Evolutionary conservation across 2,888 invertebrate genomes (phyloP).

Genomic region (Margaritifera margaritifera): DNA sequence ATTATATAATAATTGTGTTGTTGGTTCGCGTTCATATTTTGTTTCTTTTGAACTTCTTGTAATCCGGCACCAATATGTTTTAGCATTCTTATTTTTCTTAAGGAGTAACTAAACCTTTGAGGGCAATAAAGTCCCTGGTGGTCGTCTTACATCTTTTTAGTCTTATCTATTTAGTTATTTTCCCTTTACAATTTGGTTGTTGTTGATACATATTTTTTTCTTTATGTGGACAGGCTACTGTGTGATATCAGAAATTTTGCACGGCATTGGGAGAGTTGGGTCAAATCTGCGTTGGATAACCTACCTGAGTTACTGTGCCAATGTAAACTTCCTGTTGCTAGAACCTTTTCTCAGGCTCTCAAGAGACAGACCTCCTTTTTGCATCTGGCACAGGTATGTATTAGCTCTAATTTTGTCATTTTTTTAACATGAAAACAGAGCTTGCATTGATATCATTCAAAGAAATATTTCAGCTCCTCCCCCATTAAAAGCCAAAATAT

Average conservation of each 20-base stretch:
- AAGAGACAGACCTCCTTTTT: constrained; percentile 72
- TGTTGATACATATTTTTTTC: background rate
- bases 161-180: background rate
- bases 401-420: background rate
- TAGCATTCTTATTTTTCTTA: too few species aligned
- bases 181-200: background rate
- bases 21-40: too few species aligned
- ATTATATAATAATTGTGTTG: too few species aligned
- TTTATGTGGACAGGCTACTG: constrained; percentile 57
- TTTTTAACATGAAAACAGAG: too few species aligned
- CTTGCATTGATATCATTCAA: too few species aligned
- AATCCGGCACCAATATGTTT: too few species aligned
- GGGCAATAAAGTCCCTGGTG: too few species aligned
- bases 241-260: constrained; percentile 72
- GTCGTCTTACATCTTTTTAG: background rate
- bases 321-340: constrained; percentile 67
- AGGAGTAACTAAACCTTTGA: too few species aligned
- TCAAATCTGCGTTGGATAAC: constrained; percentile 69
- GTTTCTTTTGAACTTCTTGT: too few species aligned
- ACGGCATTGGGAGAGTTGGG: constrained; percentile 72
- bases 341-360: constrained; percentile 67
- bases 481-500: too few species aligned
- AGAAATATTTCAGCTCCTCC: too few species aligned
- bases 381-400: constrained; percentile 71
- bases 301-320: constrained; percentile 65